Conservation (phyloP, 2,797 vertebrate genomes). For the Poecilia gillii region DNA sequence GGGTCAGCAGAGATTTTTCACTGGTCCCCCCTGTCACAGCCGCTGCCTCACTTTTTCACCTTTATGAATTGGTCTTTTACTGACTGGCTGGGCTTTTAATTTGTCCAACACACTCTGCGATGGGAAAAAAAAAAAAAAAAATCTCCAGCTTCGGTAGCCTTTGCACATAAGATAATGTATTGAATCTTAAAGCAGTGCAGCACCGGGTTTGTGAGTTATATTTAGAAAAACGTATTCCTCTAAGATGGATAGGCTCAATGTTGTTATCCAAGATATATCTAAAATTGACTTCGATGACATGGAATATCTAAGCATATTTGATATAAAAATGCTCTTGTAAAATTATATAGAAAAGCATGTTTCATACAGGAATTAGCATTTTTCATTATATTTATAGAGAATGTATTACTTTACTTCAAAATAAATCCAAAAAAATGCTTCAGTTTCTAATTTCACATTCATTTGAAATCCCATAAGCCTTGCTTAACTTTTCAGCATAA, state of each 20-base stretch:
- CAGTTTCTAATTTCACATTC: background rate
- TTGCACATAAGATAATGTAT: conserved; percentile 84
- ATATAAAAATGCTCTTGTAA: conserved; percentile 50
- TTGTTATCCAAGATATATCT: conserved; percentile 62
- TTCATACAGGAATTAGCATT: conserved; percentile 38
- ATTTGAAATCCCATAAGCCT: background rate
- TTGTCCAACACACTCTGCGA: conserved; percentile 81
- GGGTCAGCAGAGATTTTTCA: conserved; percentile 96
- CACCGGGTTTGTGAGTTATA: conserved; percentile 61
- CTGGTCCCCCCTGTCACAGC: conserved; percentile 90
- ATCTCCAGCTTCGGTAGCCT: conserved; percentile 72
- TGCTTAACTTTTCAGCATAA: background rate
- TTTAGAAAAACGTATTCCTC: conserved; percentile 69
- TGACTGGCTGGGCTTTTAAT: conserved; percentile 88
- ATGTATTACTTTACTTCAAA: conserved; percentile 39
- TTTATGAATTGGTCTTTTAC: conserved; percentile 94
- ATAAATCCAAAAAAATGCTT: conserved; percentile 24
- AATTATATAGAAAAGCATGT: conserved; percentile 15
- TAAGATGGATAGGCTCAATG: conserved; percentile 57
- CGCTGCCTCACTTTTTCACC: conserved; percentile 87
- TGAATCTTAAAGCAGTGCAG: conserved; percentile 80
- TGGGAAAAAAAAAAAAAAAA: conserved; percentile 37
- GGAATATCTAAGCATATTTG: conserved; percentile 48
- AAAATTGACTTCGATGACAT: conserved; percentile 52
- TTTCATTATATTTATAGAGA: conserved; percentile 41